A percentile compares a stretch with the other conserved stretches of the same genome.
Evolutionary conservation across 2,888 invertebrate genomes (phyloP).

Genomic region (Tortrix viridana): DNA sequence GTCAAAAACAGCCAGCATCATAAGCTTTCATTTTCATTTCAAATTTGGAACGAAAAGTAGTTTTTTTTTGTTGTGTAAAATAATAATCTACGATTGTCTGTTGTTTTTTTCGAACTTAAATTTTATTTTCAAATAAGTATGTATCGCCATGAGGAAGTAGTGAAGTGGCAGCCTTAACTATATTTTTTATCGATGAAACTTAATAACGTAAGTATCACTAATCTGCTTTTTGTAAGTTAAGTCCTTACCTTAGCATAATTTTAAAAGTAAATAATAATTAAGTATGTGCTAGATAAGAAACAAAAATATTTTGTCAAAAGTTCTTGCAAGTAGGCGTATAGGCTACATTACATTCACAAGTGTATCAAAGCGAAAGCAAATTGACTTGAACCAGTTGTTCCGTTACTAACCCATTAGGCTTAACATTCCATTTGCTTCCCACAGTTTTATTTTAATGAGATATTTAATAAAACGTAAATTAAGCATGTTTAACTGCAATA

Average conservation of each 20-base stretch:
- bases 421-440: conserved; percentile 24
- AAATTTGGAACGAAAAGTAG: too few relatives aligned
- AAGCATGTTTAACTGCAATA: not conserved
- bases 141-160: not conserved
- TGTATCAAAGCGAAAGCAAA: conserved; percentile 22
- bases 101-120: not conserved
- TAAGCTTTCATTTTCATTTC: too few relatives aligned
- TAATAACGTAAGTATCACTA: not conserved
- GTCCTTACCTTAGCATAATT: too few relatives aligned
- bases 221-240: too few relatives aligned
- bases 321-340: not conserved
- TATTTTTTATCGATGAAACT: not conserved
- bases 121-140: not conserved
- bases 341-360: not conserved
- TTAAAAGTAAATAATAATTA: too few relatives aligned
- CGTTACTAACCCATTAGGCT: conserved; percentile 10
- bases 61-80: too few relatives aligned
- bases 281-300: not conserved
- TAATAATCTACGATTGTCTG: too few relatives aligned
- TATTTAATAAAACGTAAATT: conserved; percentile 13
- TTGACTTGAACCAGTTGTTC: conserved; percentile 15
- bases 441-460: not conserved
- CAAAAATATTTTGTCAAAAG: not conserved
- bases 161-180: not conserved
- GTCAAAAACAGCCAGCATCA: too few relatives aligned